Evolutionary conservation across 2,113 vertebrate species (phyloP).

Genomic region (Pithys albifrons): DNA sequence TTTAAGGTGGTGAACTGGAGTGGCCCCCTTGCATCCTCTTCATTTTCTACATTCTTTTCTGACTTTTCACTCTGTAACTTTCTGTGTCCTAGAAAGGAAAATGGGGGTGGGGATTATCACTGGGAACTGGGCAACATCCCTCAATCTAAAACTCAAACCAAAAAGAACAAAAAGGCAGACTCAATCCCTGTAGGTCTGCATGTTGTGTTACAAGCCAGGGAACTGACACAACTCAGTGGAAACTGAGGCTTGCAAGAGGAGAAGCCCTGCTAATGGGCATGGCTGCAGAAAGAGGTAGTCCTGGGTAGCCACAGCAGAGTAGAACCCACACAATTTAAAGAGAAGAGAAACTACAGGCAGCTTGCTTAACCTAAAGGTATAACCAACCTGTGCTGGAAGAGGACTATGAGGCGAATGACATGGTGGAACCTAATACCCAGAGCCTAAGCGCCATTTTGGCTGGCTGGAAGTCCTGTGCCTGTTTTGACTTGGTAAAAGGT

Average conservation of each 20-base stretch:
- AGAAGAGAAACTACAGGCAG: slow-evolving; percentile 58
- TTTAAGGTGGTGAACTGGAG: slow-evolving; percentile 78
- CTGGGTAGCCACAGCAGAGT: slow-evolving; percentile 26
- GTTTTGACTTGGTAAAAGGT: slow-evolving; percentile 76
- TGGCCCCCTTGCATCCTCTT: slow-evolving; percentile 76
- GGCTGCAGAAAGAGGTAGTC: slow-evolving; percentile 47
- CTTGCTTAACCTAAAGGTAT: slow-evolving; percentile 10
- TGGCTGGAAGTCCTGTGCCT: slow-evolving; percentile 55
- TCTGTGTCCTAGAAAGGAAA: slow-evolving; percentile 83
- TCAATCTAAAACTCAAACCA: slow-evolving; percentile 51
- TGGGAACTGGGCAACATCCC: slow-evolving; percentile 2
- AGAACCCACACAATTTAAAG: slow-evolving; percentile 42
- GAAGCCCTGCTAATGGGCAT: slow-evolving; percentile 17
- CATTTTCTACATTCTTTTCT: slow-evolving; percentile 72
- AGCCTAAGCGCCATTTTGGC: neutral
- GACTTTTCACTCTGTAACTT: slow-evolving; percentile 74
- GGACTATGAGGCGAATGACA: neutral
- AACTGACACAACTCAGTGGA: neutral
- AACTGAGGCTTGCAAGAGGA: neutral
- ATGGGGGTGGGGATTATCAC: slow-evolving; percentile 73
- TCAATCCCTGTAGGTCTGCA: slow-evolving; percentile 11
- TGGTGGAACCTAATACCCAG: neutral
- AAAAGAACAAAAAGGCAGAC: slow-evolving; percentile 41
- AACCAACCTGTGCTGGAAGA: slow-evolving; percentile 14
- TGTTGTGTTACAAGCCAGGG: neutral